These are phyloP conservation scores for Chamaea fasciata DNA, from an alignment of 2,113 vertebrate genomes.

Conservation along the genomic window DNA sequence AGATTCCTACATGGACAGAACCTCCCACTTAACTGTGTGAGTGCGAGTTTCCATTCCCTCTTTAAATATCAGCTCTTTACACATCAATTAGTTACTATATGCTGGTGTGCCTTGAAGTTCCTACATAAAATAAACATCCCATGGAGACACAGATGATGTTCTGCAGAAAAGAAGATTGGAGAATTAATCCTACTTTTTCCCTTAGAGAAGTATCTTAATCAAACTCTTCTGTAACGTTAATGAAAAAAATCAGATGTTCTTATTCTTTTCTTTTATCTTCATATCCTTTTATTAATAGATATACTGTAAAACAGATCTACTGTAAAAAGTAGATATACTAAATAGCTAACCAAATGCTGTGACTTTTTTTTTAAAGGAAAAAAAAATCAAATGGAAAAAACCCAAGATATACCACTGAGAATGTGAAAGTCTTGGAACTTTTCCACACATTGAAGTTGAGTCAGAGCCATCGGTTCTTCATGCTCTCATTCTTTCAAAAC, in stretches of 20 bases:
- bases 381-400: neutral
- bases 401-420: neutral
- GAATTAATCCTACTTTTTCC: neutral
- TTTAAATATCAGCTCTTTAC: neutral
- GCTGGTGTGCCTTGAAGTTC: neutral
- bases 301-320: neutral
- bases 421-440: neutral
- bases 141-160: neutral
- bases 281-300: neutral
- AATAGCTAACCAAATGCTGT: neutral
- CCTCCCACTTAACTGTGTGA: neutral
- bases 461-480: neutral
- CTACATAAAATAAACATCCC: neutral
- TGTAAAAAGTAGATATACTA: neutral
- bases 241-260: neutral
- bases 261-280: neutral
- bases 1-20: neutral
- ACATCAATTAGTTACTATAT: neutral
- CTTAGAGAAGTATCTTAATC: neutral
- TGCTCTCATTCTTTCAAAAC: neutral
- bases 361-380: neutral
- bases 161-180: neutral
- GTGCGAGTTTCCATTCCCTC: neutral
- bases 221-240: neutral
- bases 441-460: neutral